phyloP scores from a whole-genome alignment of 2,797 vertebrate genomes.

The Hypotaenidia okinawae region DNA sequence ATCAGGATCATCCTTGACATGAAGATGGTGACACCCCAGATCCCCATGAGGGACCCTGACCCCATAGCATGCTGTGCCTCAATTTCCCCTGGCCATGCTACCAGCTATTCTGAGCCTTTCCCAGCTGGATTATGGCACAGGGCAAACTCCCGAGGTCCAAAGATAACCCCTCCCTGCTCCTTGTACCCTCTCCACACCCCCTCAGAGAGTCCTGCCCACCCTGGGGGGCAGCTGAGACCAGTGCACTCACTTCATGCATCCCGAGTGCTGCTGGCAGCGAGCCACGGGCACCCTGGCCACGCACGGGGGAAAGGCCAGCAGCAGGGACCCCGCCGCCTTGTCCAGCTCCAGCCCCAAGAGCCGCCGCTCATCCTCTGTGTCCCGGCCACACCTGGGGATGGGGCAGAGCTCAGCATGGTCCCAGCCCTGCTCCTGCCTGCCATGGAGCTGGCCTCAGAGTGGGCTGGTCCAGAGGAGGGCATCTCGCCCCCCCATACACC shows the following conservation, averaged over 20 bases:
- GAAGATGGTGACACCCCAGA: rapidly evolving
- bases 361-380: slow-evolving; percentile 80
- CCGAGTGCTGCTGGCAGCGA: slow-evolving; percentile 92
- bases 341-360: slow-evolving; percentile 91
- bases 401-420: not conserved
- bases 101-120: not conserved
- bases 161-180: not conserved
- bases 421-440: too few relatives aligned
- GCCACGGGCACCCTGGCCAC: slow-evolving; percentile 91
- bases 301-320: slow-evolving; percentile 90
- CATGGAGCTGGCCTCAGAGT: rapidly evolving
- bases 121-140: rapidly evolving
- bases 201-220: not conserved
- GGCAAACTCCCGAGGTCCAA: not conserved
- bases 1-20: rapidly evolving
- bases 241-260: slow-evolving; percentile 93
- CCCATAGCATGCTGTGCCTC: rapidly evolving
- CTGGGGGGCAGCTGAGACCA: rapidly evolving
- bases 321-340: slow-evolving; percentile 84
- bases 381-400: slow-evolving; percentile 83
- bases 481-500: not conserved
- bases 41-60: rapidly evolving
- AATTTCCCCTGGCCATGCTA: not conserved
- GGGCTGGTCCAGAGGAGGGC: not conserved
- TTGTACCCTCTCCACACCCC: rapidly evolving